phyloP scores from a whole-genome alignment of 2,113 vertebrate species.

The Shinisaurus crocodilurus region DNA sequence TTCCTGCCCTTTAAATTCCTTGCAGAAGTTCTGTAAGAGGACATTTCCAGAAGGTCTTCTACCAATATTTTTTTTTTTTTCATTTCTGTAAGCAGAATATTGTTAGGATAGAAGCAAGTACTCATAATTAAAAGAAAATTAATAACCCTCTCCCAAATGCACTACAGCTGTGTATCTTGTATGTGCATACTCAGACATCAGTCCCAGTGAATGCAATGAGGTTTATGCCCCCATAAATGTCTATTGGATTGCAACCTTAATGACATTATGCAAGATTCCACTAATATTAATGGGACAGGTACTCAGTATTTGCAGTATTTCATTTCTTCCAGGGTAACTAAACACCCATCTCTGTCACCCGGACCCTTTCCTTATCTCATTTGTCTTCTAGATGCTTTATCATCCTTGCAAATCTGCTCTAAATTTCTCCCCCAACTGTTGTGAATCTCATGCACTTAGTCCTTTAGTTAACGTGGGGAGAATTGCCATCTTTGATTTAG shows the following conservation, averaged over 20 bases:
- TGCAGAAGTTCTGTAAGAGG: conserved; percentile 23
- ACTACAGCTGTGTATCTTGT: not conserved
- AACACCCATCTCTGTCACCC: not conserved
- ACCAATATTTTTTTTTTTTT: not conserved
- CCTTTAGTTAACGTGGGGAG: not conserved
- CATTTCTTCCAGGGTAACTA: not conserved
- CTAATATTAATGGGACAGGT: not conserved
- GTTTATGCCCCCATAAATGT: not conserved
- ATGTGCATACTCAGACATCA: too few species aligned
- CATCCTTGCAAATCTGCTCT: not conserved
- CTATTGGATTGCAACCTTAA: not conserved
- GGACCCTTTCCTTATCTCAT: not conserved
- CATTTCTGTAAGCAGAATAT: not conserved
- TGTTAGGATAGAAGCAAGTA: not conserved
- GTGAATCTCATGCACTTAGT: not conserved
- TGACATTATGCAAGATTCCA: not conserved
- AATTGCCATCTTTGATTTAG: not conserved
- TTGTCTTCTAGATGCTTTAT: not conserved
- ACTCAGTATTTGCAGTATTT: not conserved
- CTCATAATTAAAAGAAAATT: not conserved
- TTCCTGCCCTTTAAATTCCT: conserved; percentile 8
- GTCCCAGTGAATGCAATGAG: not conserved
- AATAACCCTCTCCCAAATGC: not conserved
- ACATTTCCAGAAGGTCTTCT: conserved; percentile 16
- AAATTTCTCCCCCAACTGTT: not conserved